phyloP scores from a whole-genome alignment of 1,140 invertebrate genomes.

The Heliconius hewitsoni region DNA sequence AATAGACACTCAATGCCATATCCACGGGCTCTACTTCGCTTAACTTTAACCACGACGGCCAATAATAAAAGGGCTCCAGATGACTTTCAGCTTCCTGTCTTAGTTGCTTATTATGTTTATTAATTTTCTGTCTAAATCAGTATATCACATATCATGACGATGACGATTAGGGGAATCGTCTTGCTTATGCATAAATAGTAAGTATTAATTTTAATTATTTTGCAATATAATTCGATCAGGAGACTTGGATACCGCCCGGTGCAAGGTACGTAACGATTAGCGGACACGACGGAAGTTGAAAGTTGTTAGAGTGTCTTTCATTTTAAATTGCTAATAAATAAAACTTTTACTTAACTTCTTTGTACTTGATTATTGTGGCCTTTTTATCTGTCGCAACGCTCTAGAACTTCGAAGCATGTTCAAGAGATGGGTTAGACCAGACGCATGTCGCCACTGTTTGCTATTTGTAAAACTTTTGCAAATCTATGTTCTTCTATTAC shows the following conservation, averaged over 20 bases:
- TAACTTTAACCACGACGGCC: neutral
- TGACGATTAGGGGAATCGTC: no score
- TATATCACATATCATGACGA: neutral
- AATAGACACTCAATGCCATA: slow-evolving; percentile 22
- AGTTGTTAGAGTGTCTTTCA: slow-evolving; percentile 3
- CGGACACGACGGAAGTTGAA: slow-evolving; percentile 3
- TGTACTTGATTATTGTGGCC: neutral
- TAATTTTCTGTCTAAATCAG: neutral
- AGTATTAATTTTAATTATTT: slow-evolving; percentile 6
- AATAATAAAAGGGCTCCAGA: neutral
- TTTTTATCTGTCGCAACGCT: neutral
- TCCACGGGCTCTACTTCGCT: slow-evolving; percentile 26
- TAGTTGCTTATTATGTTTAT: neutral
- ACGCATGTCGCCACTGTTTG: slow-evolving; percentile 1
- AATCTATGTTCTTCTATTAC: slow-evolving; percentile 3
- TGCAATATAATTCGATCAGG: neutral
- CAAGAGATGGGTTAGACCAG: neutral
- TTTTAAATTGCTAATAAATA: slow-evolving; percentile 3
- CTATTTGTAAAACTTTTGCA: neutral
- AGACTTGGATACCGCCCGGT: neutral
- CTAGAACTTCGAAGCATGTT: slow-evolving; percentile 2
- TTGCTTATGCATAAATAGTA: neutral
- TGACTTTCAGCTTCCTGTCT: neutral
- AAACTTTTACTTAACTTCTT: neutral
- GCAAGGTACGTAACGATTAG: neutral